These are phyloP conservation scores for Cecidostiba fungosa DNA, from an alignment of 2,888 invertebrate species.

Conservation along the genomic window DNA sequence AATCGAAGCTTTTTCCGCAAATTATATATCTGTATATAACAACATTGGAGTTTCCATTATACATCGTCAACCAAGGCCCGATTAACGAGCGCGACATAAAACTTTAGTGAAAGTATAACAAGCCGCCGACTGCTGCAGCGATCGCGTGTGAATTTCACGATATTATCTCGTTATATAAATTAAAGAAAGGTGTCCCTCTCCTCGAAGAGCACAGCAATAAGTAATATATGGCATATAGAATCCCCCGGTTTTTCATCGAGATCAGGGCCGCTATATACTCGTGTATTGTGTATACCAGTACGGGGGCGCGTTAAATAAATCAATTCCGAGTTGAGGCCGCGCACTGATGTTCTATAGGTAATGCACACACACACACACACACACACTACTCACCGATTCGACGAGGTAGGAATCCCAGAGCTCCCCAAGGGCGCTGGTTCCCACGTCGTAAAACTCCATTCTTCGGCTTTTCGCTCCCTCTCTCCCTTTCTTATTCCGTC, in stretches of 20 bases:
- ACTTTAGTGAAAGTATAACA: constrained; percentile 13
- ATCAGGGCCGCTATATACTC: not conserved
- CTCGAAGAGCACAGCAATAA: not conserved
- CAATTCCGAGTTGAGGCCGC: not conserved
- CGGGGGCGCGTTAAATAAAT: not conserved
- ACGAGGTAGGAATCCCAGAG: constrained; percentile 90
- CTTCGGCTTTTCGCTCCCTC: constrained; percentile 55
- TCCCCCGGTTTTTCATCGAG: not conserved
- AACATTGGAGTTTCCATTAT: not conserved
- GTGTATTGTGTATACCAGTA: too few relatives aligned
- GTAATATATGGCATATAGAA: too few relatives aligned
- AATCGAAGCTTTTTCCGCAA: not conserved
- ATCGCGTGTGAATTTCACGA: not conserved
- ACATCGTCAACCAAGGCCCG: not conserved
- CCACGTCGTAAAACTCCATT: constrained; percentile 87
- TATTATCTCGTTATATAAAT: not conserved
- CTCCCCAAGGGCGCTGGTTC: constrained; percentile 88
- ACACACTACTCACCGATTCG: constrained; percentile 82
- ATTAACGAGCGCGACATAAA: constrained; percentile 2
- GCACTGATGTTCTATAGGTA: not conserved
- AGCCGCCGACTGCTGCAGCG: not conserved
- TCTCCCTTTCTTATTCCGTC: not conserved
- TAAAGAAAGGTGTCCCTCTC: constrained; percentile 2
- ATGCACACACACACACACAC: not conserved
- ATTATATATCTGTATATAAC: not conserved